Evolutionary conservation across 2,888 invertebrate species (phyloP).

Genomic region (Spisula solida): DNA sequence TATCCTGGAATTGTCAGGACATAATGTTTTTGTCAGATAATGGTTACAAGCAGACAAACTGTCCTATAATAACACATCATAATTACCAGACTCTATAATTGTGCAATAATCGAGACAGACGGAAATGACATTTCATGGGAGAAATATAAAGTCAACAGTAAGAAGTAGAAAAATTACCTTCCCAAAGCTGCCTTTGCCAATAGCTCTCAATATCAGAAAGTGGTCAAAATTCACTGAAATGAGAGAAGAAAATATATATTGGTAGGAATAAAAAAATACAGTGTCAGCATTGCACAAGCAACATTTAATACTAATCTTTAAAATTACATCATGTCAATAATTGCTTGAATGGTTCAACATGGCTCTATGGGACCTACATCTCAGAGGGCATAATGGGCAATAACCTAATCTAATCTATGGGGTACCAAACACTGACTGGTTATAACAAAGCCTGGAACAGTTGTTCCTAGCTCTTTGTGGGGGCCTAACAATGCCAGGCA

Average conservation of each 20-base stretch:
- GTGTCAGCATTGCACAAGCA: no score
- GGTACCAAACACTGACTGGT: no score
- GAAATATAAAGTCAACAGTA: not conserved
- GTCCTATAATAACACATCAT: not conserved
- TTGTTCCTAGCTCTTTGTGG: no score
- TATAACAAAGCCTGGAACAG: no score
- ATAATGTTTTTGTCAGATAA: not conserved
- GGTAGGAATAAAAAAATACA: not conserved
- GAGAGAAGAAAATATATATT: constrained; percentile 60
- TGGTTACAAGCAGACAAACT: not conserved
- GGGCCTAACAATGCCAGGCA: no score
- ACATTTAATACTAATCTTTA: no score
- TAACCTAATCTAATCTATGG: no score
- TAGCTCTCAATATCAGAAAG: constrained; percentile 94
- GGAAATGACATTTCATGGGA: not conserved
- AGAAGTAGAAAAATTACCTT: constrained; percentile 90
- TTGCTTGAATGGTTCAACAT: no score
- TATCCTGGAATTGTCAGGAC: not conserved
- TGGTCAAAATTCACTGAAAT: constrained; percentile 93
- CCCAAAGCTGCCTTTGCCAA: constrained; percentile 95
- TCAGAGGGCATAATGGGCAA: no score
- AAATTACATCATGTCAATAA: no score
- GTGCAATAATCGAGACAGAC: not conserved
- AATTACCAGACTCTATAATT: not conserved
- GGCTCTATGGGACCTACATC: no score